These are phyloP conservation scores for Gnatocerus cornutus DNA, from an alignment of 2,888 invertebrate genomes.

Conservation along the genomic window DNA sequence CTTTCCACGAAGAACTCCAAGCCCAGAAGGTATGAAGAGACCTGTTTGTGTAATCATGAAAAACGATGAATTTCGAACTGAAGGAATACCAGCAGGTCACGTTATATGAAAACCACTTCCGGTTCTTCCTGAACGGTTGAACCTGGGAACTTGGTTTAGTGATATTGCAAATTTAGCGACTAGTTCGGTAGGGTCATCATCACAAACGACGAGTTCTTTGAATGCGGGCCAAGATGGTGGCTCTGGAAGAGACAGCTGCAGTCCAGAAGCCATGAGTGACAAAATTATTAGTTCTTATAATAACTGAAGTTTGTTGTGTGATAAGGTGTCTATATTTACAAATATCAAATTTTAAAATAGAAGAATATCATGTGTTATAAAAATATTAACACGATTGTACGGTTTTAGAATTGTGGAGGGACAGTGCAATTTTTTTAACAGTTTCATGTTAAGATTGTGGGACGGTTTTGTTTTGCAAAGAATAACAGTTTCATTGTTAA, in stretches of 20 bases:
- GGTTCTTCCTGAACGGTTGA: constrained; percentile 83
- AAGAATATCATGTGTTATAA: constrained; percentile 25
- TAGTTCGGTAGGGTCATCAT: constrained; percentile 62
- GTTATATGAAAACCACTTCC: constrained; percentile 91
- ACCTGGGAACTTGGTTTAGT: constrained; percentile 72
- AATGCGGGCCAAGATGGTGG: constrained; percentile 36
- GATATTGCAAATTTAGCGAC: constrained; percentile 70
- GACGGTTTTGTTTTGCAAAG: constrained; percentile 23
- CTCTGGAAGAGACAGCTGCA: constrained; percentile 65
- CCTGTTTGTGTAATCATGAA: constrained; percentile 80
- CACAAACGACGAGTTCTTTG: constrained; percentile 38
- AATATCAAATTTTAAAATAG: constrained; percentile 32
- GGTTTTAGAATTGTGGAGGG: constrained; percentile 31
- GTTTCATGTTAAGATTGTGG: constrained; percentile 16
- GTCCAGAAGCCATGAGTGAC: constrained; percentile 63
- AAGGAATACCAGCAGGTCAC: constrained; percentile 73
- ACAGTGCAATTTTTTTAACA: constrained; percentile 35
- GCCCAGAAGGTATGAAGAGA: constrained; percentile 70
- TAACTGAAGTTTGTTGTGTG: constrained; percentile 41
- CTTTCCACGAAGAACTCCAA: constrained; percentile 65
- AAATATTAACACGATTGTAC: constrained; percentile 16
- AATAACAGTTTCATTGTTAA: constrained; percentile 22
- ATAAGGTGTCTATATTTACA: constrained; percentile 34
- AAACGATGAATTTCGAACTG: constrained; percentile 73
- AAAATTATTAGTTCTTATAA: constrained; percentile 51